These are phyloP conservation scores for Ecliptopera silaceata DNA, from an alignment of 2,888 invertebrate species.

Conservation along the genomic window DNA sequence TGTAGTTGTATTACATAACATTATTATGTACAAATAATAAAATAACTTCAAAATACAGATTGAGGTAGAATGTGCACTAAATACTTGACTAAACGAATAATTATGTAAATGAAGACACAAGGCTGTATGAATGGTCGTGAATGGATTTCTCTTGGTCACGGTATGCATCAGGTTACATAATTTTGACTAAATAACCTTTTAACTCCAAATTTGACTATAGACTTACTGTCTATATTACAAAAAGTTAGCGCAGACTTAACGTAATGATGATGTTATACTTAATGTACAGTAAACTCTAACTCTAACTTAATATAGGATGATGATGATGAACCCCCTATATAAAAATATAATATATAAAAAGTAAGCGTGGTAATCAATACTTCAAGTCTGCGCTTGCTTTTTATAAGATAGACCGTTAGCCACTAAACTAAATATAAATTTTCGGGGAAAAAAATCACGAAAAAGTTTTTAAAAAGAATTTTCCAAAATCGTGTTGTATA, in stretches of 20 bases:
- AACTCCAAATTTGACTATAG: background rate
- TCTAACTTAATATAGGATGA: too few species aligned
- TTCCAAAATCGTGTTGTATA: constrained; percentile 13
- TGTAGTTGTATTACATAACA: too few species aligned
- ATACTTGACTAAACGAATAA: constrained; percentile 17
- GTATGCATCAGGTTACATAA: constrained; percentile 12
- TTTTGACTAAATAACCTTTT: background rate
- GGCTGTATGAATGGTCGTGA: constrained; percentile 18
- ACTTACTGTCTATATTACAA: too few species aligned
- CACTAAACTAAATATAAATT: background rate
- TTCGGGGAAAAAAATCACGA: too few species aligned
- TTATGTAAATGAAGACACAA: constrained; percentile 22
- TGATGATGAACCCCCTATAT: too few species aligned
- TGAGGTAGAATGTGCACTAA: constrained; percentile 14
- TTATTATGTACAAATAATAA: background rate
- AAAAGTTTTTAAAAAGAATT: too few species aligned
- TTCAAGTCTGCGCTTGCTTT: too few species aligned
- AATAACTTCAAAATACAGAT: constrained; percentile 7
- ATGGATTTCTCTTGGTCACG: constrained; percentile 27
- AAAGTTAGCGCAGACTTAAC: too few species aligned
- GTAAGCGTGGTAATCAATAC: too few species aligned
- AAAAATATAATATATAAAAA: too few species aligned
- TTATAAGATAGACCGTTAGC: background rate
- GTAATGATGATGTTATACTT: too few species aligned
- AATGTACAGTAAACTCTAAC: too few species aligned